phyloP scores from a whole-genome alignment of 2,888 invertebrate genomes.

The Cepaea hortensis region DNA sequence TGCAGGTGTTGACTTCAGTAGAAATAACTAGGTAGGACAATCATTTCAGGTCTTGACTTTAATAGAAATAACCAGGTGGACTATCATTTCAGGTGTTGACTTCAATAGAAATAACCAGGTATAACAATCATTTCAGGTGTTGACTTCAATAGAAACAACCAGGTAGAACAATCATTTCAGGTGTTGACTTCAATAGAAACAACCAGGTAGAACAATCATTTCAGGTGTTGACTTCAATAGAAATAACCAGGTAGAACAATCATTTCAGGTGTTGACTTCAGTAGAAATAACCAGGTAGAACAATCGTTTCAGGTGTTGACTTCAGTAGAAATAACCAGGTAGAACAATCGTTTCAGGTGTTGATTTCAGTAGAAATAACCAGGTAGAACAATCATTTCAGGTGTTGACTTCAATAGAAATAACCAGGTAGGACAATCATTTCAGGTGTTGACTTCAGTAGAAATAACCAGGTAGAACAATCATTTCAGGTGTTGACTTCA shows the following conservation, averaged over 20 bases:
- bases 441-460: no score
- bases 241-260: neutral
- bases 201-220: no score
- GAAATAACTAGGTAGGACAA: slow-evolving; percentile 52
- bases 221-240: neutral
- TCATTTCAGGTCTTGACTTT: no score
- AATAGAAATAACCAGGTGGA: no score
- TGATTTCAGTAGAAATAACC: neutral
- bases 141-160: slow-evolving; percentile 70
- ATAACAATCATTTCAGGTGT: slow-evolving; percentile 57
- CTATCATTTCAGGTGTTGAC: no score
- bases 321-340: no score
- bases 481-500: neutral
- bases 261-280: slow-evolving; percentile 69
- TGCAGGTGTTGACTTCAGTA: slow-evolving; percentile 72
- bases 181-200: no score
- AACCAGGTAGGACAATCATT: no score
- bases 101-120: neutral
- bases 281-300: slow-evolving; percentile 59
- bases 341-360: no score
- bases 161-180: no score
- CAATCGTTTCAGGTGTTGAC: no score
- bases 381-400: slow-evolving; percentile 50
- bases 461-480: no score
- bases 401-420: slow-evolving; percentile 72